These are phyloP conservation scores for Bucorvus abyssinicus DNA, from an alignment of 2,797 vertebrate genomes.

Conservation along the genomic window DNA sequence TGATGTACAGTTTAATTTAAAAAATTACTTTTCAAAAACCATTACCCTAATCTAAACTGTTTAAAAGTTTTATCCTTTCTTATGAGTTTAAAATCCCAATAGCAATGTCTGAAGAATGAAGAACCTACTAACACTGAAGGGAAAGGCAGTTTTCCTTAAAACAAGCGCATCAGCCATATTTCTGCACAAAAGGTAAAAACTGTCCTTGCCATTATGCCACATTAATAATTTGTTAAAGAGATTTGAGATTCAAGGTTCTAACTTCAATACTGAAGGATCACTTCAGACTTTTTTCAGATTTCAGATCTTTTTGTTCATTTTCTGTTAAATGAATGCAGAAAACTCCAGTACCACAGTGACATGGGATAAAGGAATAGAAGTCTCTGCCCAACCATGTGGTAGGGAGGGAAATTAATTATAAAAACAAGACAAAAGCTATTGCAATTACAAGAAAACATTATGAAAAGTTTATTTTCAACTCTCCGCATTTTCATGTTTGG, in stretches of 20 bases:
- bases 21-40: background rate
- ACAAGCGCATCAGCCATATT: background rate
- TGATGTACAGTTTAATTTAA: background rate
- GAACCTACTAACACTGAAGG: background rate
- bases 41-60: background rate
- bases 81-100: background rate
- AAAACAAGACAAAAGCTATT: constrained; percentile 37
- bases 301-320: background rate
- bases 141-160: background rate
- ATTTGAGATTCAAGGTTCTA: background rate
- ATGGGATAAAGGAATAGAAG: background rate
- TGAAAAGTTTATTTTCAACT: constrained; percentile 59
- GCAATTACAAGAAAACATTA: constrained; percentile 56
- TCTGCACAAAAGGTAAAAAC: background rate
- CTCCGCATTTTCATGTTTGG: constrained; percentile 51
- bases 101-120: background rate
- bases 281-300: background rate
- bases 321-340: constrained; percentile 7
- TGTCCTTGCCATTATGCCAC: background rate
- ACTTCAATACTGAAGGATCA: background rate
- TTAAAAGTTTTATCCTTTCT: background rate
- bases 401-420: background rate
- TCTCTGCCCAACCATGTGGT: background rate
- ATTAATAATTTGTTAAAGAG: background rate
- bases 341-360: background rate